Evolutionary conservation across 1,140 invertebrate species (phyloP).

Genomic region (Cherax destructor): DNA sequence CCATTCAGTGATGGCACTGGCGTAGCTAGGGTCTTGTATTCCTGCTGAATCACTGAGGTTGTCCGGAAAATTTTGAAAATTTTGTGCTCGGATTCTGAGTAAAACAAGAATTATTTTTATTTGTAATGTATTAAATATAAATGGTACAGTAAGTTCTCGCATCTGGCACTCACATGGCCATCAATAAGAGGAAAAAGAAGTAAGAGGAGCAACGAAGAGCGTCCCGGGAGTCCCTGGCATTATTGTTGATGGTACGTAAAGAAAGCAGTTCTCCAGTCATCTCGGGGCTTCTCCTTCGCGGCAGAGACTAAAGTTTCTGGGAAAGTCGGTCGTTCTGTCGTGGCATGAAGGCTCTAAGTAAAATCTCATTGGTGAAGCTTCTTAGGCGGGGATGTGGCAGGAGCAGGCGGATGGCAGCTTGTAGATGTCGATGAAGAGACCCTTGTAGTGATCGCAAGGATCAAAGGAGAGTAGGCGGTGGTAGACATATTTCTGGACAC

Average conservation of each 20-base stretch:
- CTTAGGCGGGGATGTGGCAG: slow-evolving; percentile 72
- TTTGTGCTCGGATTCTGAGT: no score
- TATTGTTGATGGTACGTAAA: slow-evolving; percentile 42
- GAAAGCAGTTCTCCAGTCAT: slow-evolving; percentile 64
- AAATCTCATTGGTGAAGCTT: not conserved
- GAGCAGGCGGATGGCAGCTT: slow-evolving; percentile 73
- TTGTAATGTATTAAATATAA: slow-evolving; percentile 15
- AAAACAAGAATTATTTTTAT: no score
- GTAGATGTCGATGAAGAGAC: slow-evolving; percentile 73
- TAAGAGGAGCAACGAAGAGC: slow-evolving; percentile 34
- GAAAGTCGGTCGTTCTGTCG: slow-evolving; percentile 38
- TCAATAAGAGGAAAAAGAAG: not conserved
- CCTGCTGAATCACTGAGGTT: no score
- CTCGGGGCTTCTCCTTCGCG: slow-evolving; percentile 51
- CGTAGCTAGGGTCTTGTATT: no score
- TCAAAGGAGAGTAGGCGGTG: slow-evolving; percentile 73
- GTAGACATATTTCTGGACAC: slow-evolving; percentile 73
- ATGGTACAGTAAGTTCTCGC: slow-evolving; percentile 44
- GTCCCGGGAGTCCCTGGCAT: slow-evolving; percentile 57
- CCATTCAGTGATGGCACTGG: no score
- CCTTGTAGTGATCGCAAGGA: slow-evolving; percentile 73
- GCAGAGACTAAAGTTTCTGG: slow-evolving; percentile 4
- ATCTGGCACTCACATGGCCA: slow-evolving; percentile 42
- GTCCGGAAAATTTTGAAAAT: no score
- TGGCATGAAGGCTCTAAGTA: slow-evolving; percentile 6